Evolutionary conservation across 2,888 invertebrate species (phyloP).

Genomic region (Hylaea fasciaria): DNA sequence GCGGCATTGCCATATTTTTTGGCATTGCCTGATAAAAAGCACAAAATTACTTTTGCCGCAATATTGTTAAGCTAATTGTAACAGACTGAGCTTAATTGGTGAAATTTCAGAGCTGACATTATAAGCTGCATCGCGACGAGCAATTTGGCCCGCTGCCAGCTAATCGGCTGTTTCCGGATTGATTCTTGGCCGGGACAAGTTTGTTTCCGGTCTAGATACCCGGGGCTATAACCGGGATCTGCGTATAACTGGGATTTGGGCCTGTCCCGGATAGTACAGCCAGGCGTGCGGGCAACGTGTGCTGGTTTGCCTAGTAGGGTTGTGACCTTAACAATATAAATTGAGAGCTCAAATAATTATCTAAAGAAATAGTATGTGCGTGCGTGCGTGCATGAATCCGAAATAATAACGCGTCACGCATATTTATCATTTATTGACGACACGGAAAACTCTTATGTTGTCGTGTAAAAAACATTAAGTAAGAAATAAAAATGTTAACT

Average conservation of each 20-base stretch:
- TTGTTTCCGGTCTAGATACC: conserved; percentile 49
- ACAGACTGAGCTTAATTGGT: conserved; percentile 35
- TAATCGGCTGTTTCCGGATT: conserved; percentile 43
- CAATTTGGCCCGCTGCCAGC: conserved; percentile 42
- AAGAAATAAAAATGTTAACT: too few relatives aligned
- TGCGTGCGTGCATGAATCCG: too few relatives aligned
- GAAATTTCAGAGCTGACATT: conserved; percentile 30
- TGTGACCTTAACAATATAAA: neutral
- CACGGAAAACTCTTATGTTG: too few relatives aligned
- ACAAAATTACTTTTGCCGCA: too few relatives aligned
- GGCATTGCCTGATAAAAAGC: too few relatives aligned
- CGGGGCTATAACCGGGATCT: conserved; percentile 13
- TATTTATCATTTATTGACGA: too few relatives aligned
- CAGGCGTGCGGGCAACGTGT: conserved; percentile 14
- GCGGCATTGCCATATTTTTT: too few relatives aligned
- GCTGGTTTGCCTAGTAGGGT: conserved; percentile 3
- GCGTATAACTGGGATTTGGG: conserved; percentile 38
- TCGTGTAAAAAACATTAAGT: too few relatives aligned
- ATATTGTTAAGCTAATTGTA: conserved; percentile 26
- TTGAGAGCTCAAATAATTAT: too few relatives aligned
- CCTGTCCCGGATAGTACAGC: conserved; percentile 28
- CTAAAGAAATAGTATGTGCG: too few relatives aligned
- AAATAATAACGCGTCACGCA: too few relatives aligned
- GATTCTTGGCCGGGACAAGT: conserved; percentile 48
- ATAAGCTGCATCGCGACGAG: conserved; percentile 38